Percentiles rank a stretch among this genome's conserved stretches.
These are phyloP conservation scores for Cisticola juncidis DNA, from an alignment of 2,113 vertebrate species.

Conservation along the genomic window DNA sequence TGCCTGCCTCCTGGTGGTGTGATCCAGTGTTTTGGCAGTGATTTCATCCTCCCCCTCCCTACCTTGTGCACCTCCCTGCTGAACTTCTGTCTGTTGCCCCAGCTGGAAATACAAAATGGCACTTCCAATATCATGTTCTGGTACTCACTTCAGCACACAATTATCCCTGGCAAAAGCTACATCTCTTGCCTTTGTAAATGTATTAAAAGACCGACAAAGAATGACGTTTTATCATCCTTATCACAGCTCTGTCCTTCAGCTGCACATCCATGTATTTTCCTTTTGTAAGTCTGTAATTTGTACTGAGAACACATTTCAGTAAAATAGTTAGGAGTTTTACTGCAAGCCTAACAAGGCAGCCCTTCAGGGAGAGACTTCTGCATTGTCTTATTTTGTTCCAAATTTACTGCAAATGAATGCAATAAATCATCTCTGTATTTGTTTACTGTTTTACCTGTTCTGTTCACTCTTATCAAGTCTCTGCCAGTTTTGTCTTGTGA, in stretches of 20 bases:
- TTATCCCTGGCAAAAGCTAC: background rate
- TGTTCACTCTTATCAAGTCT: background rate
- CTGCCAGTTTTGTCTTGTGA: constrained; percentile 18
- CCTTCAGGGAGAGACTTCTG: constrained; percentile 29
- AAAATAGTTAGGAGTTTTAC: background rate
- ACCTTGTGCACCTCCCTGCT: background rate
- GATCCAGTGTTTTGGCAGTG: background rate
- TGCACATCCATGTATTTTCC: constrained; percentile 4
- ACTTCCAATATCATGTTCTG: background rate
- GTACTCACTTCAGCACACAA: background rate
- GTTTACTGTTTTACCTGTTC: constrained; percentile 12
- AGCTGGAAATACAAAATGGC: background rate
- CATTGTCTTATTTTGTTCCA: background rate
- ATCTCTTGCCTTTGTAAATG: constrained; percentile 1
- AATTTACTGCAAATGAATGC: constrained; percentile 32
- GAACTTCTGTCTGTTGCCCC: background rate
- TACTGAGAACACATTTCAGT: background rate
- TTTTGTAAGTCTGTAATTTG: constrained; percentile 5
- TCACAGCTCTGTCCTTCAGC: constrained; percentile 9
- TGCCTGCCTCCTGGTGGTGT: background rate
- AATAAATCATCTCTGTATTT: constrained; percentile 22
- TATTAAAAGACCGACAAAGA: background rate
- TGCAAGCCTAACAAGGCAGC: constrained; percentile 8
- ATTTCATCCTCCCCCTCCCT: background rate
- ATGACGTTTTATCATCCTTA: background rate